These are phyloP conservation scores for Cordilura impudica DNA, from an alignment of 2,888 invertebrate genomes.

Conservation along the genomic window DNA sequence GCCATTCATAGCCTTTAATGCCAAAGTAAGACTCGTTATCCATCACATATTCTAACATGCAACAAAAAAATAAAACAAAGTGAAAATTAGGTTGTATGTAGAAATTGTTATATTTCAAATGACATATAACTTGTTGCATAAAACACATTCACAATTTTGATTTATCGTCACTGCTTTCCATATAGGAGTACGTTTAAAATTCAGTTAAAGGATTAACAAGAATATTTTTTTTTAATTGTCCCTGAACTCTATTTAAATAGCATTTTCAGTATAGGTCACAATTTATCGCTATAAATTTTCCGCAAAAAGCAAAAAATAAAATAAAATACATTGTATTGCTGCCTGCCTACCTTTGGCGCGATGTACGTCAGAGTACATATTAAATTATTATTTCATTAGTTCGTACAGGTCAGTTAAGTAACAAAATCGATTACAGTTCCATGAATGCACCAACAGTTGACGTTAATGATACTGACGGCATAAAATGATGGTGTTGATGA, in stretches of 20 bases:
- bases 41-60: too few species aligned
- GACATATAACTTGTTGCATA: too few species aligned
- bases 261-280: slow-evolving; percentile 47
- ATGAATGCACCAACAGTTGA: slow-evolving; percentile 49
- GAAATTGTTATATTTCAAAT: too few species aligned
- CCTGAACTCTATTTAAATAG: slow-evolving; percentile 52
- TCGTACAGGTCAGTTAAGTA: slow-evolving; percentile 54
- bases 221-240: slow-evolving; percentile 26
- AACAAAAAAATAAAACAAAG: too few species aligned
- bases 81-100: too few species aligned
- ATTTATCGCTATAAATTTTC: slow-evolving; percentile 54
- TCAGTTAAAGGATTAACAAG: too few species aligned
- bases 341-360: slow-evolving; percentile 56
- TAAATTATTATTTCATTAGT: slow-evolving; percentile 30
- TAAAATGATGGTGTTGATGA: slow-evolving; percentile 42
- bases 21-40: too few species aligned
- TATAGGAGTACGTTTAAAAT: too few species aligned
- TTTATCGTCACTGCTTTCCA: too few species aligned
- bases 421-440: slow-evolving; percentile 54
- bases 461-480: slow-evolving; percentile 41
- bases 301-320: neutral
- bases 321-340: slow-evolving; percentile 37
- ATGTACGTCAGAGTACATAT: slow-evolving; percentile 35
- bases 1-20: too few species aligned
- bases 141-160: too few species aligned